These are phyloP conservation scores for Meles meles DNA, from an alignment of 2,113 vertebrate species.

Conservation along the genomic window DNA sequence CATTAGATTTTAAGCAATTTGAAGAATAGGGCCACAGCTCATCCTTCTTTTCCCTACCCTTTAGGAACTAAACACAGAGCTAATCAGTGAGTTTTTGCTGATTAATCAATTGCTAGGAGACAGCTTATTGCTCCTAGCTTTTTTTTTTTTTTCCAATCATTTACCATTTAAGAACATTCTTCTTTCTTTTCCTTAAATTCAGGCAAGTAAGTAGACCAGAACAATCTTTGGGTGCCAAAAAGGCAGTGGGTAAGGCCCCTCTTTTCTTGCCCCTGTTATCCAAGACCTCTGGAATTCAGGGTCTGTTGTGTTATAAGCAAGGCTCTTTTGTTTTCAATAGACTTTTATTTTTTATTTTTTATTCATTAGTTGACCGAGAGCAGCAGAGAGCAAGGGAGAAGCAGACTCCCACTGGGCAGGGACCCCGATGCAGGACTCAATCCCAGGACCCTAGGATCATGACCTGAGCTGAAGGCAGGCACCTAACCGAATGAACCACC, in stretches of 20 bases:
- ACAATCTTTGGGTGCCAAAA: background rate
- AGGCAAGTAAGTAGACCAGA: background rate
- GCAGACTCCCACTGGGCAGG: too few relatives aligned
- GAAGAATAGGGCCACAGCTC: background rate
- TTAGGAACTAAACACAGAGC: background rate
- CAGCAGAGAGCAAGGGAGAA: too few relatives aligned
- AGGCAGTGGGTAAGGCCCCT: rapidly evolving
- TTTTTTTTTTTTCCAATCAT: background rate
- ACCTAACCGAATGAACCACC: too few relatives aligned
- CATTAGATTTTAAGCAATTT: slow-evolving; percentile 17
- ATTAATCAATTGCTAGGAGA: background rate
- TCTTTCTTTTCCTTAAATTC: background rate
- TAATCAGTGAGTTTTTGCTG: background rate
- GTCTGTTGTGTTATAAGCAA: background rate
- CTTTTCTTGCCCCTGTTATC: background rate
- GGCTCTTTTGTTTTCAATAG: background rate
- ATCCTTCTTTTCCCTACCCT: background rate
- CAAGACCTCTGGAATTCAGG: background rate
- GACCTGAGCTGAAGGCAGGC: too few relatives aligned
- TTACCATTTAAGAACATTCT: background rate
- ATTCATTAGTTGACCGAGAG: too few relatives aligned
- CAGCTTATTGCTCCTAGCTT: background rate
- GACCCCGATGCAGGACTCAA: too few relatives aligned
- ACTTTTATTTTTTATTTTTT: too few relatives aligned
- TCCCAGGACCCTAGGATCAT: too few relatives aligned